phyloP scores from a whole-genome alignment of 2,797 vertebrate genomes.

The Chelon auratus region DNA sequence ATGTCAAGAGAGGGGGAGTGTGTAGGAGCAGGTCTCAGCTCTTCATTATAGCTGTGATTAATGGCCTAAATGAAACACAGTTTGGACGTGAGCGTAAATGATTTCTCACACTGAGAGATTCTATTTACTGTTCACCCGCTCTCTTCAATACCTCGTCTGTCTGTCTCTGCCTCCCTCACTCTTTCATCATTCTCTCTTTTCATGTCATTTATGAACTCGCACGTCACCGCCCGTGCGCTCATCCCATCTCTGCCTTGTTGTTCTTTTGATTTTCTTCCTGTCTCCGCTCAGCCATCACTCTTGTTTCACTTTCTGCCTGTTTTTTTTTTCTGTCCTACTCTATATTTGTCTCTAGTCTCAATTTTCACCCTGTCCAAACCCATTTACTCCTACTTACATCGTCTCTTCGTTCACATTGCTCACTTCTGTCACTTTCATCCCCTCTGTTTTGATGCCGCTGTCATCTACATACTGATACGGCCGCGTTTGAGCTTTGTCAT shows the following conservation, averaged over 20 bases:
- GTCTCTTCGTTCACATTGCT: conserved; percentile 29
- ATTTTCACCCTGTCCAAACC: conserved; percentile 36
- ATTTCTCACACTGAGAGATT: conserved; percentile 58
- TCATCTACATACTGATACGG: conserved; percentile 21
- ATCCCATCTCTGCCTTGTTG: conserved; percentile 25
- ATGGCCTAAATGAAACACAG: conserved; percentile 71
- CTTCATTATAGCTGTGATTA: conserved; percentile 71
- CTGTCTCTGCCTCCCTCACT: conserved; percentile 23
- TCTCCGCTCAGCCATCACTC: conserved; percentile 27
- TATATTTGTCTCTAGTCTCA: conserved; percentile 34
- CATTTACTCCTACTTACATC: conserved; percentile 32
- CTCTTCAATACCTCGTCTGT: background rate
- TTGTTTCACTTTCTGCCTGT: conserved; percentile 33
- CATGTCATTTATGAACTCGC: conserved; percentile 44
- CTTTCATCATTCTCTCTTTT: conserved; percentile 43
- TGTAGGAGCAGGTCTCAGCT: conserved; percentile 46
- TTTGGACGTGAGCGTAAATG: conserved; percentile 59
- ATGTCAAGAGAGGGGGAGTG: conserved; percentile 36
- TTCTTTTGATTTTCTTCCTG: conserved; percentile 36
- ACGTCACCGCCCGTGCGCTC: background rate
- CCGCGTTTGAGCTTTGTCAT: background rate
- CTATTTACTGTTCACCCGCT: conserved; percentile 44
- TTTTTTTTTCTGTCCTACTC: conserved; percentile 15
- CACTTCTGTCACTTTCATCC: conserved; percentile 27
- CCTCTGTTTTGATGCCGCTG: conserved; percentile 2